Base-by-base conservation (phyloP, 2,888 invertebrate genomes). In the Chalcis sispes region DNA sequence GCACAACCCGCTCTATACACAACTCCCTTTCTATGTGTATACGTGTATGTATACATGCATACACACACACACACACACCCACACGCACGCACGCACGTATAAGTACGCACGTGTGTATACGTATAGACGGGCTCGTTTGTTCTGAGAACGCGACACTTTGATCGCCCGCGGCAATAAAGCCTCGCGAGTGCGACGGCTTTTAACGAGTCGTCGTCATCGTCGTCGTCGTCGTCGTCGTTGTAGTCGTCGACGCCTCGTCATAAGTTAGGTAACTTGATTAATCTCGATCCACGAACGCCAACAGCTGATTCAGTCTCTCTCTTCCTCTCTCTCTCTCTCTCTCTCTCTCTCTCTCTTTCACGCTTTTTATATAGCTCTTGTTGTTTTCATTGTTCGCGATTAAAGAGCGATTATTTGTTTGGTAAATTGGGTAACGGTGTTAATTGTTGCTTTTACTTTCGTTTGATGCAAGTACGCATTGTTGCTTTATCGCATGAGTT, bases 101-200 rank as follows among this genome's bases (percentile, higher is more conserved):
- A n/a, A n/a, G n/a, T n/a, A n/a, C n/a, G n/a, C n/a, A n/a, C n/a
- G 48, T 20, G 27, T 23, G 8, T 56, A 27, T 25, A 54, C 32
- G 15, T 29, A 23, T n/a, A 36, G 36, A 10, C 46, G 50, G 13
- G 64, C 70, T 70, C 64, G 69, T 70, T 71, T 76, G 59, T 72
- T 72, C 67, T 72, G 72, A 62, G 54, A 67, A 61, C 62, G 54
- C 72, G 65, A 71, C 59, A 62, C 71, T 65, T 59, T 59, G 65
- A 71, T 56, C 29, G 46, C 25, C 42, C 48, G 52, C 54, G 58
- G 54, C 56, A 25, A 50, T 70, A 59, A 61, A 70, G 23, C n/a
- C n/a, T n/a, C n/a, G n/a, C n/a, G n/a, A n/a, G n/a, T n/a, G n/a
- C n/a, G n/a, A n/a, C n/a, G n/a, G n/a, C n/a, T n/a, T n/a, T n/a